phyloP scores from a whole-genome alignment of 2,888 invertebrate genomes.

The Eremobia ochroleuca region DNA sequence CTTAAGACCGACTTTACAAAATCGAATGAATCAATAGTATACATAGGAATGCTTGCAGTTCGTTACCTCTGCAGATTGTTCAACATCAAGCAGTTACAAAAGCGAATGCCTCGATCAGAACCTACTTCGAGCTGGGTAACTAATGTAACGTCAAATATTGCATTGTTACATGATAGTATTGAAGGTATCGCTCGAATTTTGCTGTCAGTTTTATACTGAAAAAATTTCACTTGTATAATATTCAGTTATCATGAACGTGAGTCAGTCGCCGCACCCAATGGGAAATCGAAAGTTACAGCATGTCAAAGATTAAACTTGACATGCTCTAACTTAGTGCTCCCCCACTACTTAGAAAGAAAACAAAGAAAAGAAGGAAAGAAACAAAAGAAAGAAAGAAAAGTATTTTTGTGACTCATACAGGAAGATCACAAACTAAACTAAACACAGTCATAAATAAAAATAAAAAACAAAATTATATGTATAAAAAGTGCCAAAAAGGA shows the following conservation, averaged over 20 bases:
- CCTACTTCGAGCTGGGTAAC: not conserved
- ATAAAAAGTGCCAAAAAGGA: not conserved
- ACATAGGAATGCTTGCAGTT: slow-evolving; percentile 1
- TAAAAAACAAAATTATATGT: too few relatives aligned
- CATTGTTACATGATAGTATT: not conserved
- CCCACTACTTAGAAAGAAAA: too few relatives aligned
- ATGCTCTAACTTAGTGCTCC: not conserved
- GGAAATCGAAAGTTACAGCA: not conserved
- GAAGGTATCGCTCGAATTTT: not conserved
- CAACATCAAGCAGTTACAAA: not conserved
- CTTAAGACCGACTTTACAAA: not conserved
- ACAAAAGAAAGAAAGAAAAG: too few relatives aligned
- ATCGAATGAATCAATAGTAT: not conserved
- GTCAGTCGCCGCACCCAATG: not conserved
- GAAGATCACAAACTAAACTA: not conserved
- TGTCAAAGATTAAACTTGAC: not conserved
- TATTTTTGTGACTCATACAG: too few relatives aligned
- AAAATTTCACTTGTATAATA: not conserved
- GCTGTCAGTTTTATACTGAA: not conserved
- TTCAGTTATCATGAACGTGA: not conserved
- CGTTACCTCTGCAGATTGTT: not conserved
- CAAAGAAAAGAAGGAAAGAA: too few relatives aligned
- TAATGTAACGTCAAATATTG: not conserved
- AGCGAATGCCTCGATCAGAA: not conserved
- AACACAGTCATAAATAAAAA: not conserved